Conservation (phyloP, 2,888 invertebrate species). For the Seladonia tumulorum region DNA sequence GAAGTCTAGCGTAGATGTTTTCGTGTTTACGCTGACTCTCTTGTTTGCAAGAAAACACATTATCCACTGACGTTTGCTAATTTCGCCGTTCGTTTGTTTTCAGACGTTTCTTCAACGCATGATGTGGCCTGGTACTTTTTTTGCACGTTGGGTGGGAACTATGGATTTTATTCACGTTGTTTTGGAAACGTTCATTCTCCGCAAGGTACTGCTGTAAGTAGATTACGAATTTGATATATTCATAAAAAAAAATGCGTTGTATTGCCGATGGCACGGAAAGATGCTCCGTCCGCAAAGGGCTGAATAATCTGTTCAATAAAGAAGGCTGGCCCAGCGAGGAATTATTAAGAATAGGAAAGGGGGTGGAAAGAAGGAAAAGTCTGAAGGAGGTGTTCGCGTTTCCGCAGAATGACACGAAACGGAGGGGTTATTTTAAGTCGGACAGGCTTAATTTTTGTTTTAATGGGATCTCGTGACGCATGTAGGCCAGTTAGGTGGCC, state of each 20-base stretch:
- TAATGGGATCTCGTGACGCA: slow-evolving; percentile 40
- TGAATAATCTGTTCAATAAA: not conserved
- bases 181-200: not conserved
- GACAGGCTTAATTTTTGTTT: slow-evolving; percentile 11
- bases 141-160: too few relatives aligned
- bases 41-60: not conserved
- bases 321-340: not conserved
- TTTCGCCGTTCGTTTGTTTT: too few relatives aligned
- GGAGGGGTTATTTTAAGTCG: not conserved
- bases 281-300: not conserved
- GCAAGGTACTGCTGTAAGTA: too few relatives aligned
- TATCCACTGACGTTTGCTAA: not conserved
- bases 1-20: not conserved
- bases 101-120: too few relatives aligned
- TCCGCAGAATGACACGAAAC: slow-evolving; percentile 1
- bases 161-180: not conserved
- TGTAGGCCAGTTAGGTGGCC: slow-evolving; percentile 40
- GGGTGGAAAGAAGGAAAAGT: not conserved
- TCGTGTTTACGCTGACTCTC: not conserved
- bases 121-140: too few relatives aligned
- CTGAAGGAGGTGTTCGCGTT: not conserved
- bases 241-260: too few relatives aligned
- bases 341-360: not conserved
- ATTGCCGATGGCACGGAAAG: not conserved
- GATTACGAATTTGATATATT: too few relatives aligned